These are phyloP conservation scores for Dasyurus viverrinus DNA, from an alignment of 2,113 vertebrate species.

Conservation along the genomic window DNA sequence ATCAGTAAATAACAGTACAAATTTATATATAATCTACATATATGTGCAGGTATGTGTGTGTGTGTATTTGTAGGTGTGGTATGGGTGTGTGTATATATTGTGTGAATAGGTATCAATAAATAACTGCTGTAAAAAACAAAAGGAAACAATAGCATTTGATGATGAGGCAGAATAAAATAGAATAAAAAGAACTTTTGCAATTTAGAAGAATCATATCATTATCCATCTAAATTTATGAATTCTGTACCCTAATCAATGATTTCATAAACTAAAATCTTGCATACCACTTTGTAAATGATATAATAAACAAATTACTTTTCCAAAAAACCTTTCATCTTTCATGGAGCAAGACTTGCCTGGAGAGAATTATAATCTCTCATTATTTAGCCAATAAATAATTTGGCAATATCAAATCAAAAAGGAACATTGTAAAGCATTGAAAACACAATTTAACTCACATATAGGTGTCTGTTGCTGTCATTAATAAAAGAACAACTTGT, in stretches of 20 bases:
- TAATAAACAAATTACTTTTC: not conserved
- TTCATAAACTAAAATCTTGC: not conserved
- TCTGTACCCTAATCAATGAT: not conserved
- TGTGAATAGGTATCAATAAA: not conserved
- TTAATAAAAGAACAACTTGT: not conserved
- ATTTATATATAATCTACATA: too few species aligned
- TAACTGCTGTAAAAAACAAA: not conserved
- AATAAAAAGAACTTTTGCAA: slow-evolving; percentile 14
- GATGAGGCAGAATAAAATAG: not conserved
- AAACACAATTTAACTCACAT: not conserved
- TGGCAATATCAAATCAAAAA: slow-evolving; percentile 11
- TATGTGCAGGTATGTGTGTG: too few species aligned
- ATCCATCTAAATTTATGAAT: not conserved
- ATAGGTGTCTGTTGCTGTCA: not conserved
- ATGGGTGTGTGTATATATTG: too few species aligned
- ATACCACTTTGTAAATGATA: not conserved
- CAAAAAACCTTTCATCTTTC: not conserved
- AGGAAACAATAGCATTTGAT: not conserved
- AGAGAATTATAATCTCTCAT: not conserved
- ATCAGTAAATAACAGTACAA: too few species aligned
- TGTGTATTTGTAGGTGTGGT: too few species aligned
- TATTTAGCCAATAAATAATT: slow-evolving; percentile 23
- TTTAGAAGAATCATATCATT: not conserved
- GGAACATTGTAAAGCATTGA: not conserved
- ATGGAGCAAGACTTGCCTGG: not conserved